A percentile compares a stretch with the other conserved stretches of the same genome.
Conservation (phyloP, 1,140 invertebrate species). For the Papilio polyxenes region DNA sequence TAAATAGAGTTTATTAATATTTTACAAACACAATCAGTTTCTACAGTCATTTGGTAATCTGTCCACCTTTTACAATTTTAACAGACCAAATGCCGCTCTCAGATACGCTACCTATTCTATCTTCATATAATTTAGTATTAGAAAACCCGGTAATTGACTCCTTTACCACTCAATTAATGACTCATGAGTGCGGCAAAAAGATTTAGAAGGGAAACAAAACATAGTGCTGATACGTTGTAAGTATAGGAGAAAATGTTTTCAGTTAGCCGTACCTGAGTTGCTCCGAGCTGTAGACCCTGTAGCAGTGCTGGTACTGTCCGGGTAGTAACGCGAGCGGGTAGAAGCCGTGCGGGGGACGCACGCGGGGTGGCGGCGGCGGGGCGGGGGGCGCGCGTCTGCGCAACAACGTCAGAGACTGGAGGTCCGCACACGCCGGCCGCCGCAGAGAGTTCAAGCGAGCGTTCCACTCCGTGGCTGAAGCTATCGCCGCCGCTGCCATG, state of each 20-base stretch:
- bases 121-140: too few species aligned
- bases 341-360: conserved; percentile 85
- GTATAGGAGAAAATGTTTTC: not conserved
- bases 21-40: too few species aligned
- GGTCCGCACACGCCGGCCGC: conserved; percentile 83
- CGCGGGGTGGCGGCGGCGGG: conserved; percentile 65
- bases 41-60: too few species aligned
- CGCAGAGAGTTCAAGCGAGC: conserved; percentile 88
- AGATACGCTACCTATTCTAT: too few species aligned
- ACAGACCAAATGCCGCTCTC: too few species aligned
- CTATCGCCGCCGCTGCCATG: conserved; percentile 91
- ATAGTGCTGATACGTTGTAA: too few species aligned
- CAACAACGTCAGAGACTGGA: conserved; percentile 89
- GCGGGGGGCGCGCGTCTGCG: conserved; percentile 80
- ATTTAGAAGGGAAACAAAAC: too few species aligned
- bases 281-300: conserved; percentile 83
- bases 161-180: too few species aligned
- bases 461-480: conserved; percentile 95
- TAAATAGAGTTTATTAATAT: too few species aligned
- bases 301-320: conserved; percentile 95
- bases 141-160: too few species aligned
- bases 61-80: too few species aligned
- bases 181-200: too few species aligned
- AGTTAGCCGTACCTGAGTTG: conserved; percentile 82
- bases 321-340: conserved; percentile 96